Evolutionary conservation across 2,797 vertebrate genomes (phyloP), one percentile per base, ranked within the genome.

Genomic region (Zalophus californianus): DNA sequence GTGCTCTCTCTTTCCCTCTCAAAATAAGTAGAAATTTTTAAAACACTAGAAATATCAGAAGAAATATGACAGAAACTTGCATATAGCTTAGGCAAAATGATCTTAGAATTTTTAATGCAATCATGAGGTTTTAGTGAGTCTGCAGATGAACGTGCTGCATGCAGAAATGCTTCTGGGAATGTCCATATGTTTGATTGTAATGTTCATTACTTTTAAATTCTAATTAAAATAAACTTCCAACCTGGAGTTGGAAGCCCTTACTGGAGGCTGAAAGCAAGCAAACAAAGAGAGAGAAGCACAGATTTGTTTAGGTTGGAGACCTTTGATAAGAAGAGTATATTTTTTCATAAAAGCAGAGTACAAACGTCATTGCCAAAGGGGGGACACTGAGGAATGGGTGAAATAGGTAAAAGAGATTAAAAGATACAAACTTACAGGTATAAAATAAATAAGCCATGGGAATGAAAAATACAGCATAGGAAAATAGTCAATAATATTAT

Each of bases 171-270:
- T 98, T 97, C 91, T 97, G 97, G 96, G 87, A 83, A 38, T 88
- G 72, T 86, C 94, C 98, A 98, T 98, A 98, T 98, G 96, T 97
- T 98, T 96, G 79, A 97, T 58, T 95, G 96, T 97, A 98, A 91
- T 66, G 66, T 79, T 98, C 97, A 98, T 97, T 98, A 97, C 95
- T 97, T 98, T 95, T 97, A 98, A 98, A 98, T 82, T 86, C 93
- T 95, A 97, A 97, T 92, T 97, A 97, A 98, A 97, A 92, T 95
- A 98, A 96, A 92, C 58, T 93, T 95, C 52, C 79, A 92, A 91
- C 32, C n/a, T 56, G 73, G 73, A 75, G 73, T 50, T 75, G 44
- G 73, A 72, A 96, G 94, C 91, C 84, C 23, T 98, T 97, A 96
- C 50, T 78, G 66, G 56, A 90, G n/a, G 66, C 87, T 94, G 96